Evolutionary conservation across 2,888 invertebrate genomes (phyloP), one percentile per base, ranked within the genome.

Genomic region (Tetanocera ferruginea): DNA sequence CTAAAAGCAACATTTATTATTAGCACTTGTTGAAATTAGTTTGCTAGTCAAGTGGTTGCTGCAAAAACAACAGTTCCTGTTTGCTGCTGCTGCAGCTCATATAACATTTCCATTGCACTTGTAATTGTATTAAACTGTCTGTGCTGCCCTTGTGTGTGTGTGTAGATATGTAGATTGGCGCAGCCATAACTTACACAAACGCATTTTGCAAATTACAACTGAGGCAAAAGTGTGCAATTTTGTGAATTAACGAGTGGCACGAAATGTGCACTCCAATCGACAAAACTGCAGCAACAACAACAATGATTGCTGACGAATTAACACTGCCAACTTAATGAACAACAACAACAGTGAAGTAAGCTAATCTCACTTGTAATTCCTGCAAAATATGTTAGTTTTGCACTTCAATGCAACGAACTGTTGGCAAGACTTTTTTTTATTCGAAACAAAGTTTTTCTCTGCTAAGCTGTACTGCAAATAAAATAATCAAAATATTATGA

Each of bases 21-120:
- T 74, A 51, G 51, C 51, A 74, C 64, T 74, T 66, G 74, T 67
- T 52, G 64, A 66, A 74, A 74, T 74, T 66, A 64, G 74, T 64
- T 64, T 64, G 34, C 51, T n/a, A 75, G 51, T 78, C 67, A 80
- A 77, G 80, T 77, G 72, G 31, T 52, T 70, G 70, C 76, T 67
- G 76, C 72, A 79, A 71, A 23, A 55, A 17, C 49, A 55, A 69
- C 31, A 51, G 28, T 5, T 5, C 37, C 1, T 37, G 37, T 37
- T 37, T 37, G 37, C 8, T 37, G 37, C 37, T 37, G 37, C 37
- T 37, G 37, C 37, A 6, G 43, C 43, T 43, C 43, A 43, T 11
- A 14, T 11, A 11, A 14, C 43, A 43, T 43, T 43, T 43, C 3
- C 43, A 43, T 43, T 43, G 43, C 34, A 31, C 17, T 76, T 43